These are phyloP conservation scores for Lagocephalus sceleratus DNA, from an alignment of 2,797 vertebrate species.

Conservation along the genomic window DNA sequence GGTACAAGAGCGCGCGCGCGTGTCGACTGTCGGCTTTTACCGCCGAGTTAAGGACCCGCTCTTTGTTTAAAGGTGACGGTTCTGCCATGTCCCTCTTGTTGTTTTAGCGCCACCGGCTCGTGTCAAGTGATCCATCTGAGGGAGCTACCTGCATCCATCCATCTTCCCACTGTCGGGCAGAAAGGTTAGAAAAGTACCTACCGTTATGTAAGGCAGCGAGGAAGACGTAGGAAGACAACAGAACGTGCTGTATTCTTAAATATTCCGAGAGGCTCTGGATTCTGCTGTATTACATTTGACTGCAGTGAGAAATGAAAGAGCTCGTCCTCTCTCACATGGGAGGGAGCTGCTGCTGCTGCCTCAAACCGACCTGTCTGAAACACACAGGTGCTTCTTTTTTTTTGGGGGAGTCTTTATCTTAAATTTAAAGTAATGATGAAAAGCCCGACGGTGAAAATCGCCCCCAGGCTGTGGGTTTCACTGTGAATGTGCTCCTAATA, in stretches of 20 bases:
- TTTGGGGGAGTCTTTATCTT: no score
- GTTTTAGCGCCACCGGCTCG: conserved; percentile 23
- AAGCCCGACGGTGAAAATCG: no score
- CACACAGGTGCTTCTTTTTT: no score
- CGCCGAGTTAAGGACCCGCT: conserved; percentile 42
- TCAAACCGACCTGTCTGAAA: conserved; percentile 2
- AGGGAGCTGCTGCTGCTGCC: not conserved
- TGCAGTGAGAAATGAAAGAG: conserved; percentile 6
- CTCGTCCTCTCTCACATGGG: conserved; percentile 8
- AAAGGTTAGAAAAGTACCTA: conserved; percentile 4
- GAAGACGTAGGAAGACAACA: not conserved
- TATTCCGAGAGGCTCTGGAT: conserved; percentile 1
- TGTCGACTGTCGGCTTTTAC: conserved; percentile 46
- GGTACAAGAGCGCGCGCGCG: not conserved
- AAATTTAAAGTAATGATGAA: no score
- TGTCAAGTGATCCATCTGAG: conserved; percentile 21
- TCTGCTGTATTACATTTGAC: not conserved
- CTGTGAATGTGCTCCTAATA: no score
- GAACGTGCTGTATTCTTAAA: not conserved
- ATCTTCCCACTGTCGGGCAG: conserved; percentile 1
- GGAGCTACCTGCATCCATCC: conserved; percentile 10
- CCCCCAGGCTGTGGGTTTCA: no score
- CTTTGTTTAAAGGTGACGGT: conserved; percentile 31
- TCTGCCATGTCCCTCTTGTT: conserved; percentile 2
- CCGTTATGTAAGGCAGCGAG: conserved; percentile 5